Percentiles rank a stretch among this genome's conserved stretches.
Conservation (phyloP, 2,888 invertebrate genomes). For the Tridacna gigas region DNA sequence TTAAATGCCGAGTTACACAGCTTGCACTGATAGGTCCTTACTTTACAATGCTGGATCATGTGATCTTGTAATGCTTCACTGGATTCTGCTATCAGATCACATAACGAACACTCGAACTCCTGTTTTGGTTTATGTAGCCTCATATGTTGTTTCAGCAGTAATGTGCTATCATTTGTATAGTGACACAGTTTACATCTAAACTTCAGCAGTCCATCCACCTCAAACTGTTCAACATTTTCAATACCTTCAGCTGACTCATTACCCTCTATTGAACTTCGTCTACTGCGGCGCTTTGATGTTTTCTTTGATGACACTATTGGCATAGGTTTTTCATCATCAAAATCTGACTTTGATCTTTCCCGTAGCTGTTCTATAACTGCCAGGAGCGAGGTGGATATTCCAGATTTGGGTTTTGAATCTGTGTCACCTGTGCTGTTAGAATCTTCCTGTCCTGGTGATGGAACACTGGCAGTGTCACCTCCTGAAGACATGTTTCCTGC, state of each 20-base stretch:
- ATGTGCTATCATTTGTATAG: conserved; percentile 77
- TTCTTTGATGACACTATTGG: conserved; percentile 46
- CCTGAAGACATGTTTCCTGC: neutral
- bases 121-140: conserved; percentile 81
- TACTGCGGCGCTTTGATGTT: conserved; percentile 59
- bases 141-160: conserved; percentile 80
- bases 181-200: conserved; percentile 83
- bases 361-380: conserved; percentile 84
- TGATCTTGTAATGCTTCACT: conserved; percentile 82
- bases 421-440: conserved; percentile 57
- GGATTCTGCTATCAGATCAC: conserved; percentile 79
- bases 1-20: conserved; percentile 80
- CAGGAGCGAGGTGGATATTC: conserved; percentile 83
- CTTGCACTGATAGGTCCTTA: conserved; percentile 82
- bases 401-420: conserved; percentile 66
- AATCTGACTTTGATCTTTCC: conserved; percentile 74
- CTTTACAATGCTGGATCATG: conserved; percentile 84
- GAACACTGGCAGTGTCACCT: conserved; percentile 21
- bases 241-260: conserved; percentile 68
- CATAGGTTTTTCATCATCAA: conserved; percentile 60
- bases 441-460: conserved; percentile 55
- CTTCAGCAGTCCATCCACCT: conserved; percentile 67
- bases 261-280: conserved; percentile 66
- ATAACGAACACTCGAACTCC: conserved; percentile 83
- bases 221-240: conserved; percentile 78